A percentile compares a stretch with the other conserved stretches of the same genome.
Conservation (phyloP, 2,113 vertebrate genomes). For the Crotalus viridis region DNA sequence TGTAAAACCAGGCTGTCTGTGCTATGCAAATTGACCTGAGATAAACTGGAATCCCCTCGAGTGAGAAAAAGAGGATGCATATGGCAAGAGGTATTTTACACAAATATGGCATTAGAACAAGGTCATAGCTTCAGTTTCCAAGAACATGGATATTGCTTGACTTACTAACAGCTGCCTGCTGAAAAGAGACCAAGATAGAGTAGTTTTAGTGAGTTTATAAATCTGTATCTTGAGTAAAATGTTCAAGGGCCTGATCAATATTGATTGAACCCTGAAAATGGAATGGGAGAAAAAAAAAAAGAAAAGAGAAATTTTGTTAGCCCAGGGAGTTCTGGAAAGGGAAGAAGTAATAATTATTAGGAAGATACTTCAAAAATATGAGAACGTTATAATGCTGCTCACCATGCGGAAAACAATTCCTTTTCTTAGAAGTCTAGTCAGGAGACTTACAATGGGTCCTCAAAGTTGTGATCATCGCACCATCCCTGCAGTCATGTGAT, state of each 20-base stretch:
- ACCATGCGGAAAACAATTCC: not conserved
- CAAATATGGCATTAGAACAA: not conserved
- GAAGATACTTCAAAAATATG: not conserved
- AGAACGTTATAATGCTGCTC: not conserved
- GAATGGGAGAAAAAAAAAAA: not conserved
- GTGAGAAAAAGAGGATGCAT: no score
- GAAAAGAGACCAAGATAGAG: not conserved
- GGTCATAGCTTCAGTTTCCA: not conserved
- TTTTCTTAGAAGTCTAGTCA: not conserved
- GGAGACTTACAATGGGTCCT: not conserved
- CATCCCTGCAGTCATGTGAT: not conserved
- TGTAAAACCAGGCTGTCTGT: not conserved
- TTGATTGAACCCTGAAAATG: not conserved
- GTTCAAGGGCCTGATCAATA: not conserved
- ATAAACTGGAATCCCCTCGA: not conserved
- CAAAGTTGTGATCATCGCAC: not conserved
- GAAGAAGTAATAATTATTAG: not conserved
- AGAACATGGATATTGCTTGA: not conserved
- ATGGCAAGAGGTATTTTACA: not conserved
- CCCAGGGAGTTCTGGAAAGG: not conserved
- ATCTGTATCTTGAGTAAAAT: no score
- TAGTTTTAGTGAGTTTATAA: not conserved
- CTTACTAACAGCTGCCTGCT: not conserved
- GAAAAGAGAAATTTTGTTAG: not conserved
- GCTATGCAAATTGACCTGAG: not conserved